phyloP scores from a whole-genome alignment of 2,888 invertebrate species.

The Halocaridina rubra region DNA sequence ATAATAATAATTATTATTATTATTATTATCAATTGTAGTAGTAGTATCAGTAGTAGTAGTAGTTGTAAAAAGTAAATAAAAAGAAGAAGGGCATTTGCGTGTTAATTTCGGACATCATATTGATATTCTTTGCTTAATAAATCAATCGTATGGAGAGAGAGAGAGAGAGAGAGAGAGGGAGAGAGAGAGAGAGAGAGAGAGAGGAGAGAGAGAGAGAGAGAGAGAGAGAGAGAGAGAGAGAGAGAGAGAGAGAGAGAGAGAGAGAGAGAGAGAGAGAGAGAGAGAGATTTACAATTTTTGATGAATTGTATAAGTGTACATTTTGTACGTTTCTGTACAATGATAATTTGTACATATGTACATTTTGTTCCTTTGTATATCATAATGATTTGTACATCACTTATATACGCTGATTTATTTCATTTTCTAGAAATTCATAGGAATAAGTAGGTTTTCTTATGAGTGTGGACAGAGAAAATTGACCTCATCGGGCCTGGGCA shows the following conservation, averaged over 20 bases:
- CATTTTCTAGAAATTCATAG: too few relatives aligned
- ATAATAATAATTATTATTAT: neutral
- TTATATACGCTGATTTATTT: too few relatives aligned
- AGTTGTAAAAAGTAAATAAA: neutral
- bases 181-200: constrained; percentile 20
- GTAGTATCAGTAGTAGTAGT: neutral
- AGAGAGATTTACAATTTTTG: neutral
- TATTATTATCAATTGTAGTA: neutral
- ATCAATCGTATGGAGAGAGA: neutral
- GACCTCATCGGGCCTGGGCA: too few relatives aligned
- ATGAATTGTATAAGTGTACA: neutral
- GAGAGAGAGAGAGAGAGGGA: neutral
- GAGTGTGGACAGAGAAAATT: too few relatives aligned
- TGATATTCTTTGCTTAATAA: neutral
- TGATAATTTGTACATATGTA: too few relatives aligned
- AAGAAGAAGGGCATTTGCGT: neutral
- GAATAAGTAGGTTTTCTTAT: too few relatives aligned
- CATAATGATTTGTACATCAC: too few relatives aligned
- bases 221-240: constrained; percentile 14
- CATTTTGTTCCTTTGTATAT: too few relatives aligned
- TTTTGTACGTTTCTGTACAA: too few relatives aligned
- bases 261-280: neutral
- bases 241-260: constrained; percentile 1
- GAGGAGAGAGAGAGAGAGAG: constrained; percentile 23
- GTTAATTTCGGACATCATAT: neutral